Percentiles rank a stretch among this genome's conserved stretches.
phyloP scores from a whole-genome alignment of 2,888 invertebrate genomes.

The Nemapogon koenigi region DNA sequence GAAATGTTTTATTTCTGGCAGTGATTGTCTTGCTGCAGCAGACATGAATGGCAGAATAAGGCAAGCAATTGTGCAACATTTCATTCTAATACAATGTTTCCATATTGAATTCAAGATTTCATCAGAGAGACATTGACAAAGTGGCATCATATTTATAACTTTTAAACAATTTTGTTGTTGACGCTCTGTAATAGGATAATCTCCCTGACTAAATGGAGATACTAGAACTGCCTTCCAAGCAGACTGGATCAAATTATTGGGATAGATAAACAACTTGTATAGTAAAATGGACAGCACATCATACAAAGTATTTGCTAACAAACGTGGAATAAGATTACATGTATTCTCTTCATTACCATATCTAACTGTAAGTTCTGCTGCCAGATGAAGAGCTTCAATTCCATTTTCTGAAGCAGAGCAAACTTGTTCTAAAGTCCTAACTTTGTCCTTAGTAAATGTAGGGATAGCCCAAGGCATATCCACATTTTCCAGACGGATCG shows the following conservation, averaged over 20 bases:
- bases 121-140: conserved; percentile 49
- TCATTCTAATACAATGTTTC: conserved; percentile 52
- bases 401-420: conserved; percentile 36
- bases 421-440: conserved; percentile 42
- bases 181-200: conserved; percentile 53
- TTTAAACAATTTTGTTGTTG: conserved; percentile 49
- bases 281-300: conserved; percentile 50
- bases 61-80: conserved; percentile 48
- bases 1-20: conserved; percentile 45
- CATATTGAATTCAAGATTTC: conserved; percentile 52
- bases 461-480: conserved; percentile 56
- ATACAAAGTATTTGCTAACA: conserved; percentile 35
- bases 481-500: conserved; percentile 44
- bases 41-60: conserved; percentile 54
- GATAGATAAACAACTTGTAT: conserved; percentile 33
- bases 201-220: conserved; percentile 51
- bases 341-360: conserved; percentile 36
- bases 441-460: conserved; percentile 48
- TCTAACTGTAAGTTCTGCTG: conserved; percentile 35
- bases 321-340: conserved; percentile 32
- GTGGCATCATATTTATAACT: conserved; percentile 46
- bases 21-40: conserved; percentile 33
- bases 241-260: conserved; percentile 36
- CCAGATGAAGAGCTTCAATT: conserved; percentile 37
- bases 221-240: conserved; percentile 52